Base-by-base conservation (phyloP, 2,888 invertebrate species). In the Melanophora roralis region DNA sequence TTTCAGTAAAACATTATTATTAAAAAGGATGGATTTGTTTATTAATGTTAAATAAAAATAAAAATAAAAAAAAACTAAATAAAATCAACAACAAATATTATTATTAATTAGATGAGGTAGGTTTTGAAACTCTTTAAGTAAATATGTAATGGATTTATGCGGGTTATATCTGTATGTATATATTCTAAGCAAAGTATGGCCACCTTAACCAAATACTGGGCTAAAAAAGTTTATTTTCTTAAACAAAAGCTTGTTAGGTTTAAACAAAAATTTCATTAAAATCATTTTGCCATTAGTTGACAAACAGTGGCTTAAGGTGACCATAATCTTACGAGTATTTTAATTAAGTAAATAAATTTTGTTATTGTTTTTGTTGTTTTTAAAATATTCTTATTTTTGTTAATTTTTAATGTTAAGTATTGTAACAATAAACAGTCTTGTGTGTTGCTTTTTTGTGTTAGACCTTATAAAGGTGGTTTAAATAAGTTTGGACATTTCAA, bases 391-490 rank as follows among this genome's bases (percentile, higher is more conserved):
- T 27, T 27, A 27, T 27, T 27, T 27, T 27, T n/a, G n/a, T n/a
- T n/a, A n/a, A 27, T 27, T 51, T 64, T 49, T 23, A 47, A 47
- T 60, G 32, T 49, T 49, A 71, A 40, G 55, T 75, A 60, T 79
- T 79, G 65, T 79, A 75, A 75, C 75, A 79, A 67, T 60, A 40
- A 79, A 60, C 75, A 79, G 79, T 79, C 79, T 79, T 79, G 53
- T 75, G 79, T 79, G 79, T 79, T 79, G 75, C 75, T 62, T 79
- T n/a, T 78, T 79, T 79, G 79, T 79, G 71, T 73, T 40, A 47
- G 45, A 36, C 53, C 57, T 57, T 34, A 19, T 55, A 53, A 64
- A 59, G 49, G 69, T n/a, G n/a, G 45, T 16, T 23, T 23, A 14
- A 14, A 67, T 5, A 11, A 21, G 3, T 14, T 32, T 27, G 27